Base-by-base conservation (phyloP, 1,140 invertebrate genomes). In the Brachionus angularis region DNA sequence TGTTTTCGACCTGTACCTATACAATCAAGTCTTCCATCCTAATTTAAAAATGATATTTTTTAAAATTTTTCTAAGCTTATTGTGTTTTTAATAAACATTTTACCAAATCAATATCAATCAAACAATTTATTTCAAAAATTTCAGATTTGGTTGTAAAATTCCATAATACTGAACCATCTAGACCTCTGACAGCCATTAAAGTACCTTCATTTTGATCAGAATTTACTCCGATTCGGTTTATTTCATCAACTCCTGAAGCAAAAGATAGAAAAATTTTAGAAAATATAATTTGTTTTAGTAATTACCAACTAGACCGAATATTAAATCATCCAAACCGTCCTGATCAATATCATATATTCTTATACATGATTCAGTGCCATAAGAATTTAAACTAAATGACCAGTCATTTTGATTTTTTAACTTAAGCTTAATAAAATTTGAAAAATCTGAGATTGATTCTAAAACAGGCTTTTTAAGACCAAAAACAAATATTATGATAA, bases 101-200 rank as follows among this genome's bases (percentile, higher is more conserved):
- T n/a, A n/a, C n/a, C n/a, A n/a, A n/a, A 72, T 79, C 75, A 5
- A 78, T 73, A 72, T 80, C 79, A 52, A 79, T 75, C 5, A 75
- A 73, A 75, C 79, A 80, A 39, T 74, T 76, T 12, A 76, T 53
- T 44, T 75, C 73, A 23, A 78, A 73, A 8, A 76, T 55, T 7
- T 62, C 73, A 16, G 72, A 74, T 34, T 75, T 53, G 25, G 74
- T 74, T 0, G 39, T 31, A 10, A 73, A 64, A 10, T 71, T 72
- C 79, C 79, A 80, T 46, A 80, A 49, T 14, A 73, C 52, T 36
- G 74, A 70, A 5, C 77, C 76, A 72, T 79, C 78, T 53, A 72
- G 73, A n/a, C 79, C 79, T n/a, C 77, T 64, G 0, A 79, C 7
- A 5, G 75, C 79, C 34, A 61, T 42, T 27, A 61, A 27, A 5